Conservation (phyloP, 2,888 invertebrate genomes). For the Heliothis peltigera region DNA sequence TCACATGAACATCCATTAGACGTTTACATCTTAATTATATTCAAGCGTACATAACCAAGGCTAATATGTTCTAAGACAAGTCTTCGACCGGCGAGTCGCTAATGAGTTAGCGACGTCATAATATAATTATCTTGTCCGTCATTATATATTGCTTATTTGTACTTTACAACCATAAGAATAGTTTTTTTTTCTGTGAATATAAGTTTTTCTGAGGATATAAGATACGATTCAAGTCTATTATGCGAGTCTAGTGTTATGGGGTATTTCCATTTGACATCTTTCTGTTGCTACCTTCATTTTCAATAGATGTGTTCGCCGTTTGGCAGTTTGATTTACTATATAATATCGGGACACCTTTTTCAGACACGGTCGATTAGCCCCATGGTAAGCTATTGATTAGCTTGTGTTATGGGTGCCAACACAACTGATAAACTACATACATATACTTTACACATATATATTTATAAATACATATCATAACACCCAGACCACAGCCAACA, state of each 20-base stretch:
- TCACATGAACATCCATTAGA: not conserved
- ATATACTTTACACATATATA: too few species aligned
- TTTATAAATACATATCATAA: too few species aligned
- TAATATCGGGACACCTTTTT: too few species aligned
- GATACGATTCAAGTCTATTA: not conserved
- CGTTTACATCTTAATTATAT: not conserved
- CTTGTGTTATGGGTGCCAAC: too few species aligned
- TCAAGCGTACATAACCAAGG: not conserved
- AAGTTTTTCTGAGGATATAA: not conserved
- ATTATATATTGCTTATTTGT: not conserved
- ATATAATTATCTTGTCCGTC: not conserved
- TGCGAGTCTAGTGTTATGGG: not conserved
- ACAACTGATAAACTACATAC: too few species aligned
- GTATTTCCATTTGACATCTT: not conserved
- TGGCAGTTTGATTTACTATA: too few species aligned
- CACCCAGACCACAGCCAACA: too few species aligned
- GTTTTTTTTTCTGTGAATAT: not conserved
- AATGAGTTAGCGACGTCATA: conserved; percentile 2
- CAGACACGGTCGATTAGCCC: too few species aligned
- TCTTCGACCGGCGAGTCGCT: not conserved
- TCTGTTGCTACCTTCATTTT: too few species aligned
- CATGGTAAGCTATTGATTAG: too few species aligned
- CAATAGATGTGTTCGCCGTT: too few species aligned
- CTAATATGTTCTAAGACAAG: not conserved
- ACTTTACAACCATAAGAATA: not conserved